Evolutionary conservation across 2,113 vertebrate genomes (phyloP), one percentile per base, ranked within the genome.

Genomic region (Sebastes fasciatus): DNA sequence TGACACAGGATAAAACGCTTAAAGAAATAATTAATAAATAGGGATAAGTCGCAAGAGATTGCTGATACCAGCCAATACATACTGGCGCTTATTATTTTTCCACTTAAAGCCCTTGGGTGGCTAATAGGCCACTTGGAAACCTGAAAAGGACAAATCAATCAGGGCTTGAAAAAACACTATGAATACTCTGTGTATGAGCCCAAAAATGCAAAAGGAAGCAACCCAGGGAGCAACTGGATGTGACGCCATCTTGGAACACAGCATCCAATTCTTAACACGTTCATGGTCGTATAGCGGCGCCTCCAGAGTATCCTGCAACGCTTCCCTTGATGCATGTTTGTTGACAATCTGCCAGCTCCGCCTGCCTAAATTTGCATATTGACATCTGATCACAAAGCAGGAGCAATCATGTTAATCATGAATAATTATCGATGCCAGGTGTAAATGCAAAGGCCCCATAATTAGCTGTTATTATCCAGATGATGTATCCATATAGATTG

Each of bases 321-420:
- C 42, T 13, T 63, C 19, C 17, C 8, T 52, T 52, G 3, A 51
- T 26, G 13, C 43, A 46, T 52, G 55, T 54, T 57, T 63, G 43
- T 49, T 71, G 42, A 23, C 42, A 49, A 17, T 16, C 9, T 67
- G 54, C 60, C 40, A 43, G 43, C 67, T 64, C 62, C 19, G 45
- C n/a, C 3, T 26, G 49, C 45, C 8, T 55, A 16, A 34, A 78
- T 85, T 78, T 69, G 12, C 57, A 74, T 51, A 57, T 40, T 66
- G 14, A 72, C 34, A 77, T 65, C 17, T 48, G 49, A 72, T 88
- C 65, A 67, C 54, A 60, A 10, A 61, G n/a, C 45, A 43, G 23
- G 55, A 19, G 17, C 5, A 45, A 21, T 55, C 5, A 6, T 1
- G 16, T 34, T 58, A 64, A 65, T 21, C 3, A 26, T 7, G 34